Conservation (phyloP, 1,140 invertebrate genomes). For the Wiebesia pumilae region DNA sequence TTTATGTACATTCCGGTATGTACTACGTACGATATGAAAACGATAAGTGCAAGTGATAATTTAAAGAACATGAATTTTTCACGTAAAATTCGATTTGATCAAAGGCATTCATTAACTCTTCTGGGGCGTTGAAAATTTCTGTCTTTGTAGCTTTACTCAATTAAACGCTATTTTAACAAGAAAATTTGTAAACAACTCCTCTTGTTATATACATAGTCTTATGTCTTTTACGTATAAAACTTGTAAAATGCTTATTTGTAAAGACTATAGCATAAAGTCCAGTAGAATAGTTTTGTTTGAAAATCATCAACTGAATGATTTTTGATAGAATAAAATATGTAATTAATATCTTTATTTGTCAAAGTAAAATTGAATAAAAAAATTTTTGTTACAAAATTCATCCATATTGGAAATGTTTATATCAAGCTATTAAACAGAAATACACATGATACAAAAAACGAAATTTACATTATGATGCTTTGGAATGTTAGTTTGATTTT, state of each 20-base stretch:
- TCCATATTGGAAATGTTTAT: conserved; percentile 27
- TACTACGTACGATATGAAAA: neutral
- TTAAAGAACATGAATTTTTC: neutral
- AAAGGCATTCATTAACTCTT: neutral
- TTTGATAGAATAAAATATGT: conserved; percentile 30
- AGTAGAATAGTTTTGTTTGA: neutral
- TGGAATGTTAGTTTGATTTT: conserved; percentile 50
- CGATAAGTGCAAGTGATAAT: neutral
- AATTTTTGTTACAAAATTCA: neutral
- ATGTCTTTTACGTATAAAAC: conserved; percentile 1
- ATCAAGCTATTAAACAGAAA: neutral
- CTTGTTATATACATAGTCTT: neutral
- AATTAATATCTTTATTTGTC: conserved; percentile 5
- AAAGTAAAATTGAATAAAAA: neutral
- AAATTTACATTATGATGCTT: conserved; percentile 51
- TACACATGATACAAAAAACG: conserved; percentile 1
- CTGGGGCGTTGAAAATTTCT: conserved; percentile 14
- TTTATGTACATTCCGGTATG: neutral
- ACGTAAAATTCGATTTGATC: conserved; percentile 8
- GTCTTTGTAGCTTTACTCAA: neutral
- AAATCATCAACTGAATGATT: conserved; percentile 15
- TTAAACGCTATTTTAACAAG: neutral
- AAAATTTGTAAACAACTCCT: neutral
- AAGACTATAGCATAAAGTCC: neutral
- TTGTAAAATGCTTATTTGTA: conserved; percentile 27